Evolutionary conservation across 2,888 invertebrate genomes (phyloP), one percentile per base, ranked within the genome.

Genomic region (Lasioglossum pauxillum): DNA sequence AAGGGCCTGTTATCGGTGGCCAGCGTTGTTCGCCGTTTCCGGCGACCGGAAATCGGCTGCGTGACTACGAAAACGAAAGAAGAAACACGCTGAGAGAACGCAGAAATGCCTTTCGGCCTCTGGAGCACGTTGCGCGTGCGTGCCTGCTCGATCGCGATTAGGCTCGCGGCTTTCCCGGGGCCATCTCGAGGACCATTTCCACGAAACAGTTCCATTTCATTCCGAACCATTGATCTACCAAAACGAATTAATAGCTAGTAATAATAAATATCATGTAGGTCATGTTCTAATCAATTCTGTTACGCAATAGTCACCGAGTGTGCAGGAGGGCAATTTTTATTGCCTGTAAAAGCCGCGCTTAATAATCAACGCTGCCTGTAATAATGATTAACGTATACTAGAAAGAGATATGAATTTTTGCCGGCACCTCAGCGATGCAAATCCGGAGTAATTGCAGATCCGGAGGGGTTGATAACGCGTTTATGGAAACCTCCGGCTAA

Each of bases 31-130:
- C 53, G 71, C 14, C 35, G 57, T 67, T 85, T 85, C 84, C 84
- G 78, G 84, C 38, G 53, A 67, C 84, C 84, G 84, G 84, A 85
- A 75, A 85, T 46, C 57, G 64, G 14, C 78, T 78, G 84, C 84
- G 84, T 84, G 84, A 67, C 35, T 31, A 31, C 8, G 31, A 31
- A 67, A 67, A 67, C 31, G 19, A 35, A 67, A 67, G 67, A 67
- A 67, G 67, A 67, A 67, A 67, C 35, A 23, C 35, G 8, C 19
- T 3, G 35, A 67, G 67, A 64, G 53, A 53, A 53, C 53, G 53
- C 53, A 53, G 53, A 64, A 64, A 67, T 19, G 35, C 31, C 19
- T 35, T 19, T 35, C 67, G 67, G 35, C 35, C 31, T 19, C 19
- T 35, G 23, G 67, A 23, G 31, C 64, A 64, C 67, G 67, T 67